Evolutionary conservation across 1,140 invertebrate species (phyloP).

Genomic region (Microvelia longipes): DNA sequence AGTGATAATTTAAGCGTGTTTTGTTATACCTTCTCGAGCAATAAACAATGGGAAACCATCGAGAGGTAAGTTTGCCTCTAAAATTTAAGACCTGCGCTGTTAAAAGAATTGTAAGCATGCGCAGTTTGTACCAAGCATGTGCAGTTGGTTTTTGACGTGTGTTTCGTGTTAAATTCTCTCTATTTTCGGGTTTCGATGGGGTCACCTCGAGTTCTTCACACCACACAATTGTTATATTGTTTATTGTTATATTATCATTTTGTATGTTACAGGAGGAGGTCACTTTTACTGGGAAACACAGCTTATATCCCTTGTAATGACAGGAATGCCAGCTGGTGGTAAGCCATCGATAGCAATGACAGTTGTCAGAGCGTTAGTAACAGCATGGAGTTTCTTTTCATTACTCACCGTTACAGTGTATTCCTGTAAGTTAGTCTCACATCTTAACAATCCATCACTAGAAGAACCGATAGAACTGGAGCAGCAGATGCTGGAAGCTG

Average conservation of each 20-base stretch:
- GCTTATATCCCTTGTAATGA: not conserved
- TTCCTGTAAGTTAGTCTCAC: not conserved
- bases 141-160: too few relatives aligned
- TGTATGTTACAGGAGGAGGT: not conserved
- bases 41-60: too few relatives aligned
- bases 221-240: too few relatives aligned
- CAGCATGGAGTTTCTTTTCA: not conserved
- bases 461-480: not conserved
- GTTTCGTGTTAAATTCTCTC: too few relatives aligned
- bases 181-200: too few relatives aligned
- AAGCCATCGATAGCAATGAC: not conserved
- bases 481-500: not conserved
- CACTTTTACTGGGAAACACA: not conserved
- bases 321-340: not conserved
- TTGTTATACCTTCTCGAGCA: too few relatives aligned
- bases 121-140: too few relatives aligned
- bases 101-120: too few relatives aligned
- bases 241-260: not conserved
- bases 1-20: too few relatives aligned
- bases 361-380: not conserved
- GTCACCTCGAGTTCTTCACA: too few relatives aligned
- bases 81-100: too few relatives aligned
- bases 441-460: not conserved
- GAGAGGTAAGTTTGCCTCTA: too few relatives aligned
- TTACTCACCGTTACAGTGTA: not conserved